Evolutionary conservation across 2,797 vertebrate species (phyloP).

Genomic region (Dermochelys coriacea): DNA sequence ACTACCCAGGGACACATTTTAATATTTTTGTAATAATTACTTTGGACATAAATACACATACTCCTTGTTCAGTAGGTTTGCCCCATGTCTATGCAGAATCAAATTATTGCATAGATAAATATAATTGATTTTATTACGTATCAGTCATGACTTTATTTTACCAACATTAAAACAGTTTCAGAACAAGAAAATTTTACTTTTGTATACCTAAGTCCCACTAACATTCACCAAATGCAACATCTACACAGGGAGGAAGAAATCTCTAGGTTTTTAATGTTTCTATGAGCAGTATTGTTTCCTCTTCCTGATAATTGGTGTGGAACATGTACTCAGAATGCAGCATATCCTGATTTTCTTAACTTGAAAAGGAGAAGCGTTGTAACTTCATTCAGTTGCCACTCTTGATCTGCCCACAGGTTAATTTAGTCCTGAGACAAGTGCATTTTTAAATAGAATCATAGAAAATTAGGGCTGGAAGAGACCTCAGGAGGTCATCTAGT

Average conservation of each 20-base stretch:
- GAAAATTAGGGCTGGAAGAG: too few species aligned
- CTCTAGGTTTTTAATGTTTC: background rate
- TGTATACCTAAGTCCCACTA: background rate
- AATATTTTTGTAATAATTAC: background rate
- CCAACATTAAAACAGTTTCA: background rate
- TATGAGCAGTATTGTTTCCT: background rate
- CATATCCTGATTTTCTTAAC: background rate
- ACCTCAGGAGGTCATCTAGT: too few species aligned
- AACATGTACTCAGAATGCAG: background rate
- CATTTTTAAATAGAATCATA: background rate
- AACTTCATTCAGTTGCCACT: background rate
- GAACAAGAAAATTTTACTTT: background rate
- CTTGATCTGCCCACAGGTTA: background rate
- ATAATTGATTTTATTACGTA: background rate
- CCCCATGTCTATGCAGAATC: background rate
- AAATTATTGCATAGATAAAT: background rate
- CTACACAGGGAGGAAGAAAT: background rate
- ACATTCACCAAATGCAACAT: background rate
- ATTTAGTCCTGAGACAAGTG: background rate
- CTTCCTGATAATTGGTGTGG: background rate
- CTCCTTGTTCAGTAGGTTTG: background rate
- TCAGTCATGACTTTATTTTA: background rate
- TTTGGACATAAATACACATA: background rate
- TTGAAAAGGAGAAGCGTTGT: background rate
- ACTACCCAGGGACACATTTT: background rate